Evolutionary conservation across 2,888 invertebrate genomes (phyloP).

Genomic region (Eucera pruinosa): DNA sequence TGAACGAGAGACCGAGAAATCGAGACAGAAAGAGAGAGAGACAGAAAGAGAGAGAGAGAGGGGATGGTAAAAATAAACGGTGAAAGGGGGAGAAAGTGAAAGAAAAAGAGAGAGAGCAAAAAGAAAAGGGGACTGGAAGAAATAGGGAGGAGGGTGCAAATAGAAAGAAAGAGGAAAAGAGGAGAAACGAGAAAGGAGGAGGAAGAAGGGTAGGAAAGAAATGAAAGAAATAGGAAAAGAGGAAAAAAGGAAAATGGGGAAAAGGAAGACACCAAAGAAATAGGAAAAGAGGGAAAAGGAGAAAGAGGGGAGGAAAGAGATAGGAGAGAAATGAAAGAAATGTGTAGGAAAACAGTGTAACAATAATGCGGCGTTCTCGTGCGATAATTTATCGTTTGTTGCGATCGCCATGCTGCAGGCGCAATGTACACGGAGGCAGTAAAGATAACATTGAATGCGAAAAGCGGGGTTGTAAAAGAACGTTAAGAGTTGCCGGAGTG

Average conservation of each 20-base stretch:
- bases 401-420: constrained; percentile 8
- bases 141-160: too few relatives aligned
- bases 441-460: constrained; percentile 58
- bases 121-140: neutral
- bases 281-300: neutral
- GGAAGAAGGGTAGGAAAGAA: neutral
- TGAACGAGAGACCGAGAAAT: neutral
- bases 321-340: too few relatives aligned
- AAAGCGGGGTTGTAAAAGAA: constrained; percentile 45
- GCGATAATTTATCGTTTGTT: constrained; percentile 57
- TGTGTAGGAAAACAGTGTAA: too few relatives aligned
- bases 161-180: too few relatives aligned
- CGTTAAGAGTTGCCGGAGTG: neutral
- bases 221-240: too few relatives aligned
- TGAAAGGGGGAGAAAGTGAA: too few relatives aligned
- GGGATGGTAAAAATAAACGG: too few relatives aligned
- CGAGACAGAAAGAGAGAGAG: neutral
- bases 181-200: neutral
- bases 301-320: neutral
- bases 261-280: too few relatives aligned
- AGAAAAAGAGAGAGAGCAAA: neutral
- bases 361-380: constrained; percentile 41
- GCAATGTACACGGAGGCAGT: constrained; percentile 37
- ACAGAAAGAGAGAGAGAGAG: neutral
- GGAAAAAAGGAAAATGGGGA: too few relatives aligned